phyloP scores from a whole-genome alignment of 1,140 invertebrate species.

The Zeugodacus cucurbitae region DNA sequence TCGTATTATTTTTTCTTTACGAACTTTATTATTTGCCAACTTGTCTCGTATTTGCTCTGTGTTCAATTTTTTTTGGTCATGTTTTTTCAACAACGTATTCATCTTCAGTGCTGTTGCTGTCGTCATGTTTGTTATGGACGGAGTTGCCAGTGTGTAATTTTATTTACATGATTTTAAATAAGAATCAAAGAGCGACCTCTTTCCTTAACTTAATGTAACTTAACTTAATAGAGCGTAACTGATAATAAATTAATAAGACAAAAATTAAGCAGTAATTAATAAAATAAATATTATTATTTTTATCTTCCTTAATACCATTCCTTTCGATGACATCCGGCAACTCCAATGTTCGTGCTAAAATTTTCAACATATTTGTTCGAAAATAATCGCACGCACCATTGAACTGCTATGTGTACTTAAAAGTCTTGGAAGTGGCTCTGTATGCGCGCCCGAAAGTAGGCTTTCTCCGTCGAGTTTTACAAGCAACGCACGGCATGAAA shows the following conservation, averaged over 20 bases:
- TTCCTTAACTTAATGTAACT: too few relatives aligned
- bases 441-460: background rate
- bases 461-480: background rate
- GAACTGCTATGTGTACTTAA: background rate
- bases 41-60: background rate
- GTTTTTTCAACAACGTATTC: background rate
- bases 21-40: background rate
- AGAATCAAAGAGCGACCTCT: too few relatives aligned
- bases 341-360: background rate
- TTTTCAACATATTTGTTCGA: background rate
- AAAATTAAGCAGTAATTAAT: too few relatives aligned
- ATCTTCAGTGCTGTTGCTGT: background rate
- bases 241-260: too few relatives aligned
- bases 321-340: background rate
- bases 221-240: too few relatives aligned
- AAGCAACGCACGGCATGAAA: background rate
- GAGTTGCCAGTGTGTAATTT: background rate
- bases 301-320: background rate
- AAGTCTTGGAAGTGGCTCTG: background rate
- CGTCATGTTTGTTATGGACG: background rate
- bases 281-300: too few relatives aligned
- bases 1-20: background rate
- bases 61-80: background rate
- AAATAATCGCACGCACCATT: constrained; percentile 4
- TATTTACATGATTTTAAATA: background rate